Evolutionary conservation across 2,797 vertebrate genomes (phyloP), one percentile per base, ranked within the genome.

Genomic region (Pachyuromys duprasi): DNA sequence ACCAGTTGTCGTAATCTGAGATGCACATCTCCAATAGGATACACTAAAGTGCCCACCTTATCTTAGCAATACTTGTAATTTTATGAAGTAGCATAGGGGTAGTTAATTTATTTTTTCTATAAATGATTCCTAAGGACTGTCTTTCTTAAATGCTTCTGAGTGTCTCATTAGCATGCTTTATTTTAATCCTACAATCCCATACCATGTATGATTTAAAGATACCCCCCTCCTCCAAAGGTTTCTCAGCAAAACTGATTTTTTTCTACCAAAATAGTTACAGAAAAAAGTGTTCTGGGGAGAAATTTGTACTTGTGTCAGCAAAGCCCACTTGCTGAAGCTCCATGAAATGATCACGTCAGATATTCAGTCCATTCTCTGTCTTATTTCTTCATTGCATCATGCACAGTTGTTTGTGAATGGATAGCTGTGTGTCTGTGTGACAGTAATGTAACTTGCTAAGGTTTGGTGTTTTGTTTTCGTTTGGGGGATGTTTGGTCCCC

Each of bases 371-470:
- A 49, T 49, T 49, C 42, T 74, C 55, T 36, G 31, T 83, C 78
- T 90, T 67, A 55, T 83, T 86, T 86, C 31, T 86, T 86, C 31
- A 15, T 15, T 3, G 26, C 24, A 1, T 67, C n/a, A 8, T 80
- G 96, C 96, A 94, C 24, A 96, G 65, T 45, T 53, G 94, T 86
- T 93, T 97, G 94, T 97, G 96, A 93, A 70, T 65, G 75, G 0
- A n/a, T 31, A 24, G 20, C 36, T 8, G 60, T 0, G 0, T 42
- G 72, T 97, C 94, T 95, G 79, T 94, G 86, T 55, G 45, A 49
- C 20, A 94, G 86, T 95, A 87, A 81, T 86, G n/a, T 76, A 70
- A 91, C 79, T 93, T 97, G 83, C 28, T 60, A 49, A 39, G 63
- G 81, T 95, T 89, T 49, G 49, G 4, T 45, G 45, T 45, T 45